Base-by-base conservation (phyloP, 2,113 vertebrate species). In the Myocastor coypus region DNA sequence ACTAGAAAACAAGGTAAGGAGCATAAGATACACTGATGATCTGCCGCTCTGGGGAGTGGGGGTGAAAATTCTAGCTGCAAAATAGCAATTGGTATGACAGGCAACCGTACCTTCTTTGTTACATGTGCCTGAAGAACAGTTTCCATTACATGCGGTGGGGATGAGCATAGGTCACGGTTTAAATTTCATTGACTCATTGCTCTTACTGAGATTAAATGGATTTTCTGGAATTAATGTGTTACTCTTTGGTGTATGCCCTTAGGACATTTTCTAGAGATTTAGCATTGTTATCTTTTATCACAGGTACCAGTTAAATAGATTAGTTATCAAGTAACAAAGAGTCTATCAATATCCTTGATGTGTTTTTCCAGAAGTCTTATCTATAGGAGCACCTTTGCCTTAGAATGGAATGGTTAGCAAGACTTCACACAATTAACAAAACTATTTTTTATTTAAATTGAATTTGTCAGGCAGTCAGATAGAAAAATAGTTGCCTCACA, bases 391-490 rank as follows among this genome's bases (percentile, higher is more conserved):
- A 88, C 50, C 34, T 84, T 85, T 20, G 9, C n/a, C 63, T 77
- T 92, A 8, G 50, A 24, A 42, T n/a, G 1, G 50, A 95, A 82
- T 86, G 17, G 77, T 34, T 85, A n/a, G 6, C 69, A 92, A 80
- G 4, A 5, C 24, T 57, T 88, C 28, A 69, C 0, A 95, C 46
- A 92, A 96, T 12, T 92, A 77, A 71, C 24, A 93, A 42, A 91
- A 88, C 68, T 94, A 61, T 77, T 77, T 28, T 63, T 92, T 95
- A 73, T 19, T 81, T 84, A 57, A 84, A 40, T 77, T 81, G 40
- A 8, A 37, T 91, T 93, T 42, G 19, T 63, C 40, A 82, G 50
- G n/a, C 26, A 82, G 30, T 16, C 32, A 88, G 30, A 61, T 40
- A 46, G 20, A 83, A 4, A 89, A 86, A 26, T 26, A 34, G 42